Conservation (phyloP, 2,113 vertebrate species). For the Nothobranchius kuhntae region DNA sequence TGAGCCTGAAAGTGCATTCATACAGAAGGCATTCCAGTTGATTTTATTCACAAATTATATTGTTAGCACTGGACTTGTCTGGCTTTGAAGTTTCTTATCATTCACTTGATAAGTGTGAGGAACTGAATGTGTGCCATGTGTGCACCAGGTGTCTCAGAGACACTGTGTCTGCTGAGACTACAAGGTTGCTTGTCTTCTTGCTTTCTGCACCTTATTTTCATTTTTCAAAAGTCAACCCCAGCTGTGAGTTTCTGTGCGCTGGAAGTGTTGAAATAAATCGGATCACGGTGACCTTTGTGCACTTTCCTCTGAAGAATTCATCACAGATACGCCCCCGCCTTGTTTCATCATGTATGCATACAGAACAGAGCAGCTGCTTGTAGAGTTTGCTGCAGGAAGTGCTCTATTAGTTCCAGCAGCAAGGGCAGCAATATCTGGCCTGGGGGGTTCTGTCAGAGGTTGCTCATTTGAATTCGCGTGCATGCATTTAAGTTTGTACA, state of each 20-base stretch:
- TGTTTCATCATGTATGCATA: constrained; percentile 32
- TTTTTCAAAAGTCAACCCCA: constrained; percentile 38
- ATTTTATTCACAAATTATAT: constrained; percentile 15
- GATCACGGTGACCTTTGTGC: constrained; percentile 47
- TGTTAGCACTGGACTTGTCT: neutral
- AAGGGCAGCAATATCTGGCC: constrained; percentile 72
- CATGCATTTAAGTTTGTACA: constrained; percentile 10
- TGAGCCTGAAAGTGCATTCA: constrained; percentile 31
- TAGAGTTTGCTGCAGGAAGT: constrained; percentile 71
- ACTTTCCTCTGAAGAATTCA: constrained; percentile 52
- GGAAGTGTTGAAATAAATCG: constrained; percentile 45
- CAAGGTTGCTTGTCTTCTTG: constrained; percentile 45
- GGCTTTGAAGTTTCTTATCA: constrained; percentile 37
- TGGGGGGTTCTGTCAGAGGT: constrained; percentile 51
- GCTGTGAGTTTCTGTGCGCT: constrained; percentile 38
- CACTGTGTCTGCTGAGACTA: constrained; percentile 57
- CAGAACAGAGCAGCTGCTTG: constrained; percentile 71
- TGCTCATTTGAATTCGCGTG: constrained; percentile 41
- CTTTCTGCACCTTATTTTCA: constrained; percentile 16
- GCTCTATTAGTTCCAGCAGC: constrained; percentile 77
- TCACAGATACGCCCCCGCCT: constrained; percentile 35
- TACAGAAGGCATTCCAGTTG: neutral
- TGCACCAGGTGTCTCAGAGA: constrained; percentile 60
- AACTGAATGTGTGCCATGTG: constrained; percentile 30
- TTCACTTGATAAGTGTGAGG: constrained; percentile 4